Percentiles rank a stretch among this genome's conserved stretches.
These are phyloP conservation scores for Stigmatopora nigra DNA, from an alignment of 2,113 vertebrate genomes.

Conservation along the genomic window DNA sequence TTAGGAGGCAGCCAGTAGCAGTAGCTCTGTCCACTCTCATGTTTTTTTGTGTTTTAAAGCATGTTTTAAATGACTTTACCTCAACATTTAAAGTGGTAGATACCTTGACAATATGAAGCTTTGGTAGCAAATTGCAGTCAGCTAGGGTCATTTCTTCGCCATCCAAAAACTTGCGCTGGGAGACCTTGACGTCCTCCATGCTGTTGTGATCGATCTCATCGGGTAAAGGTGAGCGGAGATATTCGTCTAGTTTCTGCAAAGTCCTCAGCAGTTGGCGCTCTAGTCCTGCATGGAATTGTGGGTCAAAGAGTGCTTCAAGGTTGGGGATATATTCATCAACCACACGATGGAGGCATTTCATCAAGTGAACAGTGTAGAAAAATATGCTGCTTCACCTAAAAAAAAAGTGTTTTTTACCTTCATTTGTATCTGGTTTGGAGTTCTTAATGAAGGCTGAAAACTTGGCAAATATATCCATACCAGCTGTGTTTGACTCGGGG, in stretches of 20 bases:
- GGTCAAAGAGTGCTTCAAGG: not conserved
- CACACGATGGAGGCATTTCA: constrained; percentile 61
- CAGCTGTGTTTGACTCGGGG: constrained; percentile 94
- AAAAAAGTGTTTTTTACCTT: constrained; percentile 75
- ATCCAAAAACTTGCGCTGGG: constrained; percentile 86
- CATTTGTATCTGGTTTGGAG: constrained; percentile 90
- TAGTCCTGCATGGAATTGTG: constrained; percentile 68
- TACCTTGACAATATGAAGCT: constrained; percentile 96
- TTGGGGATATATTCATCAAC: constrained; percentile 1
- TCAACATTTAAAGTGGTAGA: no score
- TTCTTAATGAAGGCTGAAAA: constrained; percentile 98
- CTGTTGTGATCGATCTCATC: constrained; percentile 97
- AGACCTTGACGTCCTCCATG: constrained; percentile 83
- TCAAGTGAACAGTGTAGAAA: not conserved
- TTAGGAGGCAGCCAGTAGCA: no score
- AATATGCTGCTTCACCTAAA: no score
- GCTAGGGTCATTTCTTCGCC: constrained; percentile 94
- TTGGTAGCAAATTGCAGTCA: constrained; percentile 94
- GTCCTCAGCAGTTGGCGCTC: constrained; percentile 91
- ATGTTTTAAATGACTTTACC: no score
- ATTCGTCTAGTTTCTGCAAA: constrained; percentile 93
- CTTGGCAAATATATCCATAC: constrained; percentile 99
- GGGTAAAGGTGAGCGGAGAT: constrained; percentile 84
- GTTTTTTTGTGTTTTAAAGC: no score
- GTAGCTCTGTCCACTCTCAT: no score